Conservation (phyloP, 2,797 vertebrate species). For the Leptatherina wallacei region DNA sequence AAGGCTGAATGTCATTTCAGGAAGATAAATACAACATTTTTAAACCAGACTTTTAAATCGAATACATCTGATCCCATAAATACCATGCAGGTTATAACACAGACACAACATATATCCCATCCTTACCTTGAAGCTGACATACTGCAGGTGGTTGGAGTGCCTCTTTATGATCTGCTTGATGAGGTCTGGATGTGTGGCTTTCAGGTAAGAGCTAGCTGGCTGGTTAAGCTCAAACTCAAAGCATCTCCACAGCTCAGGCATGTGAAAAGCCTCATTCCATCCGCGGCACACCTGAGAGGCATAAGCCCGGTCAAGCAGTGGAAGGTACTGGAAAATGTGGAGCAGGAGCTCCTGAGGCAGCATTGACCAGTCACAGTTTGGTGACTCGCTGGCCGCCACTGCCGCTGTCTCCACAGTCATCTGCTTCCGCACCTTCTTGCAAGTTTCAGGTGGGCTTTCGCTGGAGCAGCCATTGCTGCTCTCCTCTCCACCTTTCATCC, state of each 20-base stretch:
- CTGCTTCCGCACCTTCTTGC: constrained; percentile 84
- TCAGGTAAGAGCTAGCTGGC: constrained; percentile 94
- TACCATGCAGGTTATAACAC: background rate
- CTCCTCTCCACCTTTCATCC: constrained; percentile 86
- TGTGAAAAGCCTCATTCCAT: constrained; percentile 97
- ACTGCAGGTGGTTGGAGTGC: constrained; percentile 97
- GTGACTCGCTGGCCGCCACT: background rate
- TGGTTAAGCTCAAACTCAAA: constrained; percentile 98
- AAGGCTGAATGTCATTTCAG: constrained; percentile 1
- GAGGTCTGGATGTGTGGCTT: constrained; percentile 96
- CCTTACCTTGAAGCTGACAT: constrained; percentile 97
- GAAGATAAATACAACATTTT: background rate
- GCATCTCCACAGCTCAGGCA: constrained; percentile 97
- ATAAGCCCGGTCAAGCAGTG: constrained; percentile 92
- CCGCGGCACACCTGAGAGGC: constrained; percentile 93
- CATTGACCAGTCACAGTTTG: constrained; percentile 85
- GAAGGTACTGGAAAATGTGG: constrained; percentile 94
- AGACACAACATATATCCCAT: background rate
- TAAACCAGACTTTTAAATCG: background rate
- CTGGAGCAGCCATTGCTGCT: constrained; percentile 74
- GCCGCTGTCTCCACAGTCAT: constrained; percentile 41
- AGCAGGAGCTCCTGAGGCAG: constrained; percentile 94
- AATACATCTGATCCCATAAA: background rate
- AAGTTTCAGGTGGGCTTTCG: constrained; percentile 71
- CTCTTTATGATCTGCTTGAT: constrained; percentile 98